These are phyloP conservation scores for Athalia circularis DNA, from an alignment of 2,888 invertebrate species.

Conservation along the genomic window DNA sequence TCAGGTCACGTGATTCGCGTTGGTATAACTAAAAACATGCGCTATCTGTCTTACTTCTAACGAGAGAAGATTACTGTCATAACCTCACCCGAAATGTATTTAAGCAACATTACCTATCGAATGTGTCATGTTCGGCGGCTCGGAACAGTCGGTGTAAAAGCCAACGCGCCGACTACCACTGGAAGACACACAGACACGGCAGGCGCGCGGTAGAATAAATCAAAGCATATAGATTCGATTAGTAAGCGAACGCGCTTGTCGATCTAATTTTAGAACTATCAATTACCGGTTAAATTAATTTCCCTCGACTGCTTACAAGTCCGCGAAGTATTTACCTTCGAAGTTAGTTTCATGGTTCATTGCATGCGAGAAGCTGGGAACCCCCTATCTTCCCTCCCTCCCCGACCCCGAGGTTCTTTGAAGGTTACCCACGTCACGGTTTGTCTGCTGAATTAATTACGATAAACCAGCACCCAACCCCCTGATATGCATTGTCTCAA, in stretches of 20 bases:
- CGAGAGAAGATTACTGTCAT: too few species aligned
- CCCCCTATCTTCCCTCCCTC: too few species aligned
- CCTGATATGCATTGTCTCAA: conserved; percentile 1
- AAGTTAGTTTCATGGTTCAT: conserved; percentile 37
- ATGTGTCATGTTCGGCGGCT: too few species aligned
- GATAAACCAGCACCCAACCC: neutral
- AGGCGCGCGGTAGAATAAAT: conserved; percentile 19
- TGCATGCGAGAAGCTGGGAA: conserved; percentile 23
- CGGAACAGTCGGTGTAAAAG: too few species aligned
- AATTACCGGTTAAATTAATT: conserved; percentile 38
- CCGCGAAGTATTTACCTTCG: conserved; percentile 41
- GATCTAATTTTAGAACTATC: conserved; percentile 42
- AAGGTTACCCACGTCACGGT: conserved; percentile 34
- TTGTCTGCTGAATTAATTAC: conserved; percentile 9
- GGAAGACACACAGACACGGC: neutral
- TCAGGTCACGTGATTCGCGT: too few species aligned
- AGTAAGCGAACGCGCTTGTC: conserved; percentile 20
- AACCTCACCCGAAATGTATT: too few species aligned
- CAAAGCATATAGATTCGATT: conserved; percentile 26
- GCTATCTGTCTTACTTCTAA: too few species aligned
- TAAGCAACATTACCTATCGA: too few species aligned
- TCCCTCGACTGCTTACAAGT: conserved; percentile 32
- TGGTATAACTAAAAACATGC: too few species aligned
- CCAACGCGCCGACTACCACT: too few species aligned
- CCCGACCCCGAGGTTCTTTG: neutral